Evolutionary conservation across 2,888 invertebrate genomes (phyloP).

Genomic region (Plebejus melissa): DNA sequence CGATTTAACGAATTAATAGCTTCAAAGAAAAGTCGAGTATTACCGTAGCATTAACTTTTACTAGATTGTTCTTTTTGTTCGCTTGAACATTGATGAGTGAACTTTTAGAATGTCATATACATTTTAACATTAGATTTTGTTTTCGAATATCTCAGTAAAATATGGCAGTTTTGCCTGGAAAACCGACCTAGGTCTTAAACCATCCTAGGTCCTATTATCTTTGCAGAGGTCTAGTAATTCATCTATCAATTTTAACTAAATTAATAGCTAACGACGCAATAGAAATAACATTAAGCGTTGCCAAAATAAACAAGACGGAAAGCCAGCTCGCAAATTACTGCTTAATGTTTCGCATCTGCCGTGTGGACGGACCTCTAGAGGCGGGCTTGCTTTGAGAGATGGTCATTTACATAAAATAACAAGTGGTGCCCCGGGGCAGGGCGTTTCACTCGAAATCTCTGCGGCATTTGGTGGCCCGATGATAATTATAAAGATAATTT

Average conservation of each 20-base stretch:
- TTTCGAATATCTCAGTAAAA: too few species aligned
- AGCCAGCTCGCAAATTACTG: slow-evolving; percentile 30
- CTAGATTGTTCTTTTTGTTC: background rate
- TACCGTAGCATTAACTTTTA: background rate
- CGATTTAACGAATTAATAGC: background rate
- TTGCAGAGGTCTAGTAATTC: background rate
- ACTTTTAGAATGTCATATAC: too few species aligned
- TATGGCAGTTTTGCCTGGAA: background rate
- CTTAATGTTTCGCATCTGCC: slow-evolving; percentile 30
- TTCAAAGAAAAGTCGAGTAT: background rate
- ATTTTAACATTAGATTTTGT: too few species aligned
- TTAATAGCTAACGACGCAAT: slow-evolving; percentile 1
- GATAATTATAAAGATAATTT: slow-evolving; percentile 32
- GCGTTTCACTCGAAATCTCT: slow-evolving; percentile 37
- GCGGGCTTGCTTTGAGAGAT: slow-evolving; percentile 40
- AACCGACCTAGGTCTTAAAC: too few species aligned
- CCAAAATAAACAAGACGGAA: slow-evolving; percentile 28
- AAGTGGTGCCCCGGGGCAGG: slow-evolving; percentile 37
- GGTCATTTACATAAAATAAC: slow-evolving; percentile 76
- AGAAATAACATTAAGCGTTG: slow-evolving; percentile 25
- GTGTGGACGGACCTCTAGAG: slow-evolving; percentile 37
- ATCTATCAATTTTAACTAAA: background rate
- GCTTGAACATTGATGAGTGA: background rate
- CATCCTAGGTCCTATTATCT: too few species aligned
- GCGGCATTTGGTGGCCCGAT: slow-evolving; percentile 37